Percentiles rank a stretch among this genome's conserved stretches.
These are phyloP conservation scores for Chrysemys picta DNA, from an alignment of 2,113 vertebrate species.

Conservation along the genomic window DNA sequence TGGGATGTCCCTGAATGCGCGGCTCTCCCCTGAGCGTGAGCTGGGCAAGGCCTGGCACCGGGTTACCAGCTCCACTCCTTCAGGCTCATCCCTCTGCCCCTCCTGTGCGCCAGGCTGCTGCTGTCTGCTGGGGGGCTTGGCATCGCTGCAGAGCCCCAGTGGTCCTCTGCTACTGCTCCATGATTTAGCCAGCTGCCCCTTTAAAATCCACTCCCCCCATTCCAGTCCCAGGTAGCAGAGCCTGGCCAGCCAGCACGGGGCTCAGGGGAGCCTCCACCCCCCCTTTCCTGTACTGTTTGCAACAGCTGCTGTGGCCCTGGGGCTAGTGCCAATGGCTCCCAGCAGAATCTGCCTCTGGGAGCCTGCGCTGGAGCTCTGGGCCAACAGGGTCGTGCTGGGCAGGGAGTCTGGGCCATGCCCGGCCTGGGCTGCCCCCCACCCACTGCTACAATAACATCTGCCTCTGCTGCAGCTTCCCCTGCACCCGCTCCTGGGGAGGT, in stretches of 20 bases:
- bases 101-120: background rate
- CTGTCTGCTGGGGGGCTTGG: background rate
- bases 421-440: no score
- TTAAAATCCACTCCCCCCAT: background rate
- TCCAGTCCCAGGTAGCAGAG: background rate
- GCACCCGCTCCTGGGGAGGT: no score
- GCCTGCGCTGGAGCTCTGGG: background rate
- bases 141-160: background rate
- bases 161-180: background rate
- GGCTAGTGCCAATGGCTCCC: background rate
- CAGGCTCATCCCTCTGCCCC: background rate
- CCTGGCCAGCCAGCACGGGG: no score
- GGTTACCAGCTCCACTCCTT: background rate
- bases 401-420: background rate
- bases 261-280: background rate
- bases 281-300: background rate
- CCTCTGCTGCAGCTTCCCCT: no score
- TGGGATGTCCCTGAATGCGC: no score
- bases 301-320: background rate
- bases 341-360: background rate
- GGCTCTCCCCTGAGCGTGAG: no score
- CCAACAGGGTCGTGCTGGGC: no score
- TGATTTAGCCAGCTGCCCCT: background rate
- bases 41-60: background rate
- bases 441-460: background rate